Conservation (phyloP, 2,113 vertebrate species). For the Mastomys coucha region DNA sequence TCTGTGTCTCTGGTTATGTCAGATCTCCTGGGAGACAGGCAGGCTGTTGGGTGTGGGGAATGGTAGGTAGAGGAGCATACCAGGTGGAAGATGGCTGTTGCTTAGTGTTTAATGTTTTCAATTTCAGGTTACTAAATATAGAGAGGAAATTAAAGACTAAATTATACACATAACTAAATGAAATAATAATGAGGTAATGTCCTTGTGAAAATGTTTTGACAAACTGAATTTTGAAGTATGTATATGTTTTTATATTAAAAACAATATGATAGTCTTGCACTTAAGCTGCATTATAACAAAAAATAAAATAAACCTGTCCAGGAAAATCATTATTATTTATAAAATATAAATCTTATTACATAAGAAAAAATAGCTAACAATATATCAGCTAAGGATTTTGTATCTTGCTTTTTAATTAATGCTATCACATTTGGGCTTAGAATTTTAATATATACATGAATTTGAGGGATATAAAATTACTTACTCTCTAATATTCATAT, state of each 20-base stretch:
- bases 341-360: neutral
- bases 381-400: too few relatives aligned
- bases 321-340: neutral
- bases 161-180: neutral
- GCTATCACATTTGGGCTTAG: neutral
- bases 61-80: too few relatives aligned
- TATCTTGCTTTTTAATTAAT: neutral
- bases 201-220: neutral
- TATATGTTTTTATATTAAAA: constrained; percentile 12
- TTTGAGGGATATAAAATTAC: too few relatives aligned
- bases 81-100: too few relatives aligned
- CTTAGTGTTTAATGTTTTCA: too few relatives aligned
- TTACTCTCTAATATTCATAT: neutral
- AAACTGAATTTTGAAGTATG: neutral
- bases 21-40: too few relatives aligned
- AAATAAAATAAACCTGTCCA: neutral
- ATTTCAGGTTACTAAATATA: neutral
- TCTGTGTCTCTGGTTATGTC: too few relatives aligned
- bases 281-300: neutral
- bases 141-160: neutral
- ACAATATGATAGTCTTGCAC: neutral
- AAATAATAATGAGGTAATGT: neutral
- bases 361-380: too few relatives aligned
- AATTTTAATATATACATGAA: neutral
- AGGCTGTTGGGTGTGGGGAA: too few relatives aligned